Evolutionary conservation across 2,797 vertebrate genomes (phyloP).

Genomic region (Phataginus tricuspis): DNA sequence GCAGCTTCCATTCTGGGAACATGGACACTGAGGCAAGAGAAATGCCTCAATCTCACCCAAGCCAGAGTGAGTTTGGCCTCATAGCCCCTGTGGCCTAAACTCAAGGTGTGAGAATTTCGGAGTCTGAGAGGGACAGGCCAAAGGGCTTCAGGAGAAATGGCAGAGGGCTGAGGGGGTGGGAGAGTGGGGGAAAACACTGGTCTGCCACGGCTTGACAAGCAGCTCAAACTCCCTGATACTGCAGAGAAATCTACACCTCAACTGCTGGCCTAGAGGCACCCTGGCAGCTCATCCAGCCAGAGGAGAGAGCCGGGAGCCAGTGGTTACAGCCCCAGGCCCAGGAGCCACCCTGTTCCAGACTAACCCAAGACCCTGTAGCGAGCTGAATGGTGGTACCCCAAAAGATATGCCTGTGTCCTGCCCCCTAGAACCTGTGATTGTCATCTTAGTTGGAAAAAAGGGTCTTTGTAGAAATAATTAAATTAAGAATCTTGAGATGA

Average conservation of each 20-base stretch:
- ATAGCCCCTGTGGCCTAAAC: not conserved
- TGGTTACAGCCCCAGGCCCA: not conserved
- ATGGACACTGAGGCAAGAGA: not conserved
- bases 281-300: not conserved
- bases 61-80: not conserved
- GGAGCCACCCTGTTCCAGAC: not conserved
- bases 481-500: not conserved
- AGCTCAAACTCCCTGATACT: not conserved
- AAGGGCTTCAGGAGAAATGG: not conserved
- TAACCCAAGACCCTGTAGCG: not conserved
- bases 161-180: not conserved
- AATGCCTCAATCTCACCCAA: not conserved
- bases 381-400: not conserved
- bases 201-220: not conserved
- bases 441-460: not conserved
- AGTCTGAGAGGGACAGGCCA: not conserved
- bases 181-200: not conserved
- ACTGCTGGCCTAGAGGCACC: not conserved
- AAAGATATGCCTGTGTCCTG: not conserved
- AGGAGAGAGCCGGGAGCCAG: not conserved
- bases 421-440: not conserved
- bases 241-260: not conserved
- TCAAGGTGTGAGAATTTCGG: not conserved
- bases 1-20: not conserved
- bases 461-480: not conserved